These are phyloP conservation scores for Caranx ignobilis DNA, from an alignment of 2,113 vertebrate species.

Conservation along the genomic window DNA sequence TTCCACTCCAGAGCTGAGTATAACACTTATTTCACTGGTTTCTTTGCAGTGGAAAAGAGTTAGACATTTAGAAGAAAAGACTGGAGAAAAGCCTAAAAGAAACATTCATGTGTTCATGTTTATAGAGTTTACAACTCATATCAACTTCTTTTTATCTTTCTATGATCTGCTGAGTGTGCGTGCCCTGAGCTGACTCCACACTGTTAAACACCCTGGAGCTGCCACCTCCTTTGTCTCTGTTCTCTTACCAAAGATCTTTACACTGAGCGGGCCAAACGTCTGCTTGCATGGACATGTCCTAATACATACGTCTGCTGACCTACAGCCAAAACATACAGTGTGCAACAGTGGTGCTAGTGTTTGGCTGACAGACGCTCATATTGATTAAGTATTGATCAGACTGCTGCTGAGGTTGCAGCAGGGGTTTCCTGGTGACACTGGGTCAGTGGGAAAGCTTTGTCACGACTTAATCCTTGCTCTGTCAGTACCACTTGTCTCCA, in stretches of 20 bases:
- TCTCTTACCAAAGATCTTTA: neutral
- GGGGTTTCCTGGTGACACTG: neutral
- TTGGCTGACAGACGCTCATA: conserved; percentile 38
- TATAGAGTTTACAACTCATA: neutral
- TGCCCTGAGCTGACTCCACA: neutral
- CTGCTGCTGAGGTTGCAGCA: conserved; percentile 13
- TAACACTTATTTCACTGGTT: neutral
- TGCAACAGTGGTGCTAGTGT: neutral
- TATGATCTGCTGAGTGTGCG: neutral
- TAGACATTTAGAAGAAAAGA: neutral
- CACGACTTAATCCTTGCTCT: neutral
- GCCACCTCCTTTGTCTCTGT: neutral
- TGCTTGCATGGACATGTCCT: neutral
- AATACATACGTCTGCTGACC: conserved; percentile 10
- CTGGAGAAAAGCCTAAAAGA: neutral
- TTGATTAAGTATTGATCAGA: conserved; percentile 55
- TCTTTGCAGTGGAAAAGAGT: neutral
- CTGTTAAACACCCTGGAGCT: neutral
- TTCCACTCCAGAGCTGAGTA: conserved; percentile 2
- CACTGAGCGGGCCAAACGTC: neutral
- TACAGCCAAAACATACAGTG: conserved; percentile 31
- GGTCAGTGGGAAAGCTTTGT: conserved; percentile 11
- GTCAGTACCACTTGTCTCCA: neutral
- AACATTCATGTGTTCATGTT: neutral
- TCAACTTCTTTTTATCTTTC: neutral